Percentiles rank a stretch among this genome's conserved stretches.
phyloP scores from a whole-genome alignment of 2,113 vertebrate genomes.

The Grammomys surdaster region DNA sequence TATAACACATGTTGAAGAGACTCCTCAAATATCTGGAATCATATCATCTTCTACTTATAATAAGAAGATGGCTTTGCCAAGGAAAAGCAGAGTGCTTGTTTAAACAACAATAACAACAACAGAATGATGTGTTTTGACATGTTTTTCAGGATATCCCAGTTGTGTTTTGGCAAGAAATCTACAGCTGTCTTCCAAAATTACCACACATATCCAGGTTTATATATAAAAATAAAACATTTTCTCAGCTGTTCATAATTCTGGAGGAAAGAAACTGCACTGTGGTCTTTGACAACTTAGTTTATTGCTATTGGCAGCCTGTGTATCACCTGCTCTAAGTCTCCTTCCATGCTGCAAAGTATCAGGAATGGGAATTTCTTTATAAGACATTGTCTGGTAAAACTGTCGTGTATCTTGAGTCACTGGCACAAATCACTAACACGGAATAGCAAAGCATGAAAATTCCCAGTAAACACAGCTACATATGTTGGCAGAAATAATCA shows the following conservation, averaged over 20 bases:
- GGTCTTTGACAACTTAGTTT: background rate
- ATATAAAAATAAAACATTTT: constrained; percentile 39
- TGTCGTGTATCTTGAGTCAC: background rate
- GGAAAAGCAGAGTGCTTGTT: constrained; percentile 14
- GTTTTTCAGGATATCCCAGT: constrained; percentile 42
- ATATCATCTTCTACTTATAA: constrained; percentile 22
- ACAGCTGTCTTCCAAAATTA: constrained; percentile 36
- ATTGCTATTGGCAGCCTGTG: background rate
- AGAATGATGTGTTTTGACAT: constrained; percentile 26
- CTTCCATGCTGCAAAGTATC: background rate
- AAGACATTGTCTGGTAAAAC: constrained; percentile 26
- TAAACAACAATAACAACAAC: constrained; percentile 9
- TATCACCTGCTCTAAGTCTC: background rate
- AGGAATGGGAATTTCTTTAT: background rate
- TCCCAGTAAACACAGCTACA: constrained; percentile 5
- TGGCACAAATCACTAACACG: constrained; percentile 41
- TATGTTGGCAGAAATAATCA: constrained; percentile 68
- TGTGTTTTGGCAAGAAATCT: constrained; percentile 44
- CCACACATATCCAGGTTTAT: background rate
- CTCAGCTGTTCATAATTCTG: constrained; percentile 7
- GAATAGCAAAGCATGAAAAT: constrained; percentile 48
- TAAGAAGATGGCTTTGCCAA: constrained; percentile 16
- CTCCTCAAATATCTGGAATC: constrained; percentile 14
- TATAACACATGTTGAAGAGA: background rate
- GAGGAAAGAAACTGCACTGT: background rate